Conservation (phyloP, 2,888 invertebrate genomes). For the Syritta pipiens region DNA sequence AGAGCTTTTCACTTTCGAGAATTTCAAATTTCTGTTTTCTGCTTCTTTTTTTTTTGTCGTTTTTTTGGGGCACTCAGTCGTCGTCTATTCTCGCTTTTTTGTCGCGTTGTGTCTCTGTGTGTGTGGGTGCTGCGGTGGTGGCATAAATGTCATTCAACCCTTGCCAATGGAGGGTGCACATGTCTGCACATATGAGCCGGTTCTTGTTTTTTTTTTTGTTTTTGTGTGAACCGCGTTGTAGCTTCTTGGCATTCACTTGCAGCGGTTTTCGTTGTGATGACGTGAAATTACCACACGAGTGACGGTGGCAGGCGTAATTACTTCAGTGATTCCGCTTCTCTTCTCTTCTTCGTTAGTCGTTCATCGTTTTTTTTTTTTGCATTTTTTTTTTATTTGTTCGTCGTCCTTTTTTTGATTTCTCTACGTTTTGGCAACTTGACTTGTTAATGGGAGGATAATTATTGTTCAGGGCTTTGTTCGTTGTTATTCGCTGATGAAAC, state of each 20-base stretch:
- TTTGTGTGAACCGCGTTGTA: background rate
- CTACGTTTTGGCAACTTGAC: conserved; percentile 68
- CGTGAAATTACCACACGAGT: conserved; percentile 64
- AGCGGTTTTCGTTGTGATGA: conserved; percentile 36
- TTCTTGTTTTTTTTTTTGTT: conserved; percentile 17
- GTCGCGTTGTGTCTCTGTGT: background rate
- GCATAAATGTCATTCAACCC: conserved; percentile 65
- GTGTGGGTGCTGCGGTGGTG: conserved; percentile 7
- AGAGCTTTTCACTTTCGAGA: conserved; percentile 60
- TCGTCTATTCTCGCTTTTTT: background rate
- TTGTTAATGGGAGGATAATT: conserved; percentile 61
- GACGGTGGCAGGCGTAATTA: conserved; percentile 57
- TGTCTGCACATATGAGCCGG: conserved; percentile 54
- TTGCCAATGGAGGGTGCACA: conserved; percentile 42
- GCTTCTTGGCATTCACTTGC: conserved; percentile 33
- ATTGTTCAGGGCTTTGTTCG: conserved; percentile 37
- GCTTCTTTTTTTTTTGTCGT: conserved; percentile 11
- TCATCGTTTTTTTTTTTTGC: conserved; percentile 1
- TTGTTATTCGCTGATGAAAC: background rate
- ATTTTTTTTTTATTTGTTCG: background rate
- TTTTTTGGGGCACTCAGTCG: conserved; percentile 44
- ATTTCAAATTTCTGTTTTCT: no score
- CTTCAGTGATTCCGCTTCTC: conserved; percentile 48
- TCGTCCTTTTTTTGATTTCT: background rate
- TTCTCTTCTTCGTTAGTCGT: no score